Evolutionary conservation across 2,797 vertebrate species (phyloP).

Genomic region (Phrynocephalus forsythii): DNA sequence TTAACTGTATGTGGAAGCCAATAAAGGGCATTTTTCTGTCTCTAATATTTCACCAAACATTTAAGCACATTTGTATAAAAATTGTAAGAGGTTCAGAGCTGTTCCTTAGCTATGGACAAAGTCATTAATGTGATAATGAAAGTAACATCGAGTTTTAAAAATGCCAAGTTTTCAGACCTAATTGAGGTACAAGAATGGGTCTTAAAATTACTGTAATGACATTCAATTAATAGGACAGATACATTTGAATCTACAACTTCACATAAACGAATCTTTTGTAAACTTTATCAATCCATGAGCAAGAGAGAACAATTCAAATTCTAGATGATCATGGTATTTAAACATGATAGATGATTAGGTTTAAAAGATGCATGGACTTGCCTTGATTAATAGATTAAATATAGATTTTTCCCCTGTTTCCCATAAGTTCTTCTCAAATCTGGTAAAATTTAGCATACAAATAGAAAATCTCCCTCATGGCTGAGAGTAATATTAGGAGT

Average conservation of each 20-base stretch:
- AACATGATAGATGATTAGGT: neutral
- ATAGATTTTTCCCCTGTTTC: neutral
- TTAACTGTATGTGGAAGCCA: neutral
- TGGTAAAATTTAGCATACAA: no score
- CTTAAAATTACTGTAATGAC: neutral
- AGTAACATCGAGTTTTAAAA: neutral
- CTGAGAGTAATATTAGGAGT: no score
- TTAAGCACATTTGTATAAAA: slow-evolving; percentile 6
- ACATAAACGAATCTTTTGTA: neutral
- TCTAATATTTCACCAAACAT: neutral
- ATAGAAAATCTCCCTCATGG: neutral
- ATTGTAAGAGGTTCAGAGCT: neutral
- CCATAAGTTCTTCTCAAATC: neutral
- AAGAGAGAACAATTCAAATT: neutral
- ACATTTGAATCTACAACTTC: neutral
- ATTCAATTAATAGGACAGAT: neutral
- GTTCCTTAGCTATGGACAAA: neutral
- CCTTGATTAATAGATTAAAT: neutral
- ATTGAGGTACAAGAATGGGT: neutral
- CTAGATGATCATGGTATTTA: neutral
- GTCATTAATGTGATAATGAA: neutral
- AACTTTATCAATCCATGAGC: neutral
- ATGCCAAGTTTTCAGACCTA: neutral
- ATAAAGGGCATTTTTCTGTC: neutral
- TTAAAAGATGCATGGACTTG: neutral